A percentile compares a stretch with the other conserved stretches of the same genome.
These are phyloP conservation scores for Pachycephus smyrnensis DNA, from an alignment of 2,888 invertebrate species.

Conservation along the genomic window DNA sequence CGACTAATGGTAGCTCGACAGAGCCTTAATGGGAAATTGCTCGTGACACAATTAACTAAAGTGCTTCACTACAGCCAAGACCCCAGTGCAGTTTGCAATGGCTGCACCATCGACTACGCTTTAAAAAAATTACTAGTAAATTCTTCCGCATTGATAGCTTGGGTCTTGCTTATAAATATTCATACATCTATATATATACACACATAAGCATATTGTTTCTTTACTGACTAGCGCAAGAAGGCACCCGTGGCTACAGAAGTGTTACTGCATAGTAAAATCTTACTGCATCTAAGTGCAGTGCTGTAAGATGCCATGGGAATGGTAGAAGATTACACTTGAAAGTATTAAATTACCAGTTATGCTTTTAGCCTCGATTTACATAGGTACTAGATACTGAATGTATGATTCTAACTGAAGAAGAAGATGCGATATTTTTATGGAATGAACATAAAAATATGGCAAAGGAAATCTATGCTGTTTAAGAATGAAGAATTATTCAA, in stretches of 20 bases:
- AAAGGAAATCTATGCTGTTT: not conserved
- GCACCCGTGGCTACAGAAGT: not conserved
- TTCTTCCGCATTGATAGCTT: not conserved
- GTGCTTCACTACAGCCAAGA: not conserved
- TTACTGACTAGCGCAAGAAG: not conserved
- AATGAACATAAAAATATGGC: not conserved
- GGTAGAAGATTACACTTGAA: not conserved
- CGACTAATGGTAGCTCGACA: conserved; percentile 7
- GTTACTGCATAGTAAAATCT: not conserved
- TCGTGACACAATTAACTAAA: conserved; percentile 8
- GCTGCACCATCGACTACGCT: not conserved
- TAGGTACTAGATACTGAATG: no score
- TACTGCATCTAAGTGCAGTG: not conserved
- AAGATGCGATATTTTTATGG: not conserved
- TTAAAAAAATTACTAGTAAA: not conserved
- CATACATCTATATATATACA: no score
- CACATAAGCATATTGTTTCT: not conserved
- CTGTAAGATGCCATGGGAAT: not conserved
- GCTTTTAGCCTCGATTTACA: no score
- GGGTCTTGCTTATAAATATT: not conserved
- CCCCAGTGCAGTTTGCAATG: not conserved
- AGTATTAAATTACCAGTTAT: not conserved
- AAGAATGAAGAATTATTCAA: not conserved
- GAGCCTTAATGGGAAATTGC: conserved; percentile 13
- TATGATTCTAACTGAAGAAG: no score